Conservation (phyloP, 2,888 invertebrate genomes). For the Tetrapedia diversipes region DNA sequence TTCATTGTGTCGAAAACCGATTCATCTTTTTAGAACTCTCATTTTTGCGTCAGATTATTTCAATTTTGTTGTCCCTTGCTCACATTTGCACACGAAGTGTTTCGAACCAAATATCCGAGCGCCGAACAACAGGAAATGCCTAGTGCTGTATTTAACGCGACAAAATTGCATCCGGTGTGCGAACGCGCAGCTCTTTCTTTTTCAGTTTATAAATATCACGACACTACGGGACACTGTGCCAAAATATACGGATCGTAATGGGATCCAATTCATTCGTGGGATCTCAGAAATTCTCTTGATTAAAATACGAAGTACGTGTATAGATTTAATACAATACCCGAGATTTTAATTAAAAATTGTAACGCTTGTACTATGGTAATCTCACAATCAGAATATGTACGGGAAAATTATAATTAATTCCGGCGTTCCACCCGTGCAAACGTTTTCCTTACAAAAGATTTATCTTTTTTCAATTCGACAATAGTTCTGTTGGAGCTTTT, state of each 20-base stretch:
- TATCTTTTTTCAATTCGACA: too few relatives aligned
- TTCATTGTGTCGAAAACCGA: not conserved
- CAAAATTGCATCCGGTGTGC: constrained; percentile 64
- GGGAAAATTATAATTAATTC: too few relatives aligned
- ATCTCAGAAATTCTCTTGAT: not conserved
- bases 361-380: too few relatives aligned
- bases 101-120: constrained; percentile 38
- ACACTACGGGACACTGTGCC: not conserved
- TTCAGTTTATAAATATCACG: constrained; percentile 58
- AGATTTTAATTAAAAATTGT: too few relatives aligned
- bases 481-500: not conserved
- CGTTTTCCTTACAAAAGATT: too few relatives aligned
- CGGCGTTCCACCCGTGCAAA: too few relatives aligned
- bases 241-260: constrained; percentile 17
- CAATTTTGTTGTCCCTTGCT: not conserved
- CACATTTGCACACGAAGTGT: constrained; percentile 18
- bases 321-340: too few relatives aligned
- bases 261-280: constrained; percentile 31
- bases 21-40: not conserved
- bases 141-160: constrained; percentile 56
- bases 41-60: not conserved
- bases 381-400: not conserved
- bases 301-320: not conserved
- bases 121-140: constrained; percentile 54
- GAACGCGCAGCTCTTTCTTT: constrained; percentile 36